Conservation (phyloP, 2,888 invertebrate species). For the Drosophila peninsularis region DNA sequence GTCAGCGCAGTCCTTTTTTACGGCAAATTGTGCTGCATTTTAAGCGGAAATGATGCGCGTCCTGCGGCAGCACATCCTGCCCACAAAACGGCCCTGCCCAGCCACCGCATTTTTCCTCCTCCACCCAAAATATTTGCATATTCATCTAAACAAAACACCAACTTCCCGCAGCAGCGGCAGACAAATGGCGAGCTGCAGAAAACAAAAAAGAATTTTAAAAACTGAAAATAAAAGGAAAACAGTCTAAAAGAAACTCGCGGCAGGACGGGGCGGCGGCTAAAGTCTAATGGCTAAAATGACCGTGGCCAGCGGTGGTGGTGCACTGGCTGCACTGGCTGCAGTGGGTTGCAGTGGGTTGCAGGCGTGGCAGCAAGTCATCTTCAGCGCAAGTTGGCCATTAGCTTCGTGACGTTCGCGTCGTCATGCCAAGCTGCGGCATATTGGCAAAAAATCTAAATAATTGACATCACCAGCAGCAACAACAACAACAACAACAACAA, state of each 20-base stretch:
- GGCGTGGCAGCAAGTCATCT: constrained; percentile 64
- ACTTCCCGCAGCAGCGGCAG: constrained; percentile 66
- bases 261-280: constrained; percentile 43
- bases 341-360: constrained; percentile 11
- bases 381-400: constrained; percentile 64
- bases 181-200: constrained; percentile 40
- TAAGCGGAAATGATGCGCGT: constrained; percentile 78
- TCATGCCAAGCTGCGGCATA: constrained; percentile 41
- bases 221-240: constrained; percentile 26
- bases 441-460: constrained; percentile 67
- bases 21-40: constrained; percentile 80
- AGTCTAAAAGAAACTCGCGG: constrained; percentile 61
- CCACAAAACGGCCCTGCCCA: constrained; percentile 66
- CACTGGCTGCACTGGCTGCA: constrained; percentile 4
- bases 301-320: constrained; percentile 51
- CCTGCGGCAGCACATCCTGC: constrained; percentile 78
- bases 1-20: constrained; percentile 66
- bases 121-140: constrained; percentile 79
- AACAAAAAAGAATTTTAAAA: constrained; percentile 32
- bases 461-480: constrained; percentile 65
- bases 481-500: constrained; percentile 6
- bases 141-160: constrained; percentile 82
- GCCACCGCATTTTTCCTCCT: constrained; percentile 28
- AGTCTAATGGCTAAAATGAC: constrained; percentile 67
- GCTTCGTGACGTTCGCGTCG: constrained; percentile 37